Evolutionary conservation across 2,888 invertebrate genomes (phyloP).

Genomic region (Melieria omissa): DNA sequence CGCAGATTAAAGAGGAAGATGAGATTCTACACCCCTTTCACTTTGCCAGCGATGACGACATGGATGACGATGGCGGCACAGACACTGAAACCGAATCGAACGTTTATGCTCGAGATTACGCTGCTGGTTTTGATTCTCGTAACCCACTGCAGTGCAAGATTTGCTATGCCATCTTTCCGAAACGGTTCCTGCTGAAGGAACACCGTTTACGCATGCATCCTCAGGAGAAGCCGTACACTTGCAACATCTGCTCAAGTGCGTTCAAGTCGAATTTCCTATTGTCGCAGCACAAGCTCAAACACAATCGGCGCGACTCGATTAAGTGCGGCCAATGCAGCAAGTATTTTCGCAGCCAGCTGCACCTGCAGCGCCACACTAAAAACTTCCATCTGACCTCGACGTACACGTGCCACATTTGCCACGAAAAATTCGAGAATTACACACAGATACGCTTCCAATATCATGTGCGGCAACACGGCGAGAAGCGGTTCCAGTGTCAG

Average conservation of each 20-base stretch:
- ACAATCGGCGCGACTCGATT: slow-evolving; percentile 45
- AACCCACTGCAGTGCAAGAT: slow-evolving; percentile 44
- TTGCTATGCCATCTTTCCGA: slow-evolving; percentile 41
- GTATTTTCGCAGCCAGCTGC: slow-evolving; percentile 47
- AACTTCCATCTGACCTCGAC: slow-evolving; percentile 50
- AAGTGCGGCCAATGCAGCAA: slow-evolving; percentile 50
- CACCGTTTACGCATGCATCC: slow-evolving; percentile 44
- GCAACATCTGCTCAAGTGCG: slow-evolving; percentile 45
- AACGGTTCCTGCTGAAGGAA: slow-evolving; percentile 43
- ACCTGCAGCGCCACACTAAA: slow-evolving; percentile 48
- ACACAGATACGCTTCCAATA: slow-evolving; percentile 51
- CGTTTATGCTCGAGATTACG: too few relatives aligned
- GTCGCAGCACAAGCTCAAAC: slow-evolving; percentile 47
- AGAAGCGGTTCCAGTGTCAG: slow-evolving; percentile 50
- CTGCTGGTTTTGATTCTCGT: background rate
- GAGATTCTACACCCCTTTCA: slow-evolving; percentile 25
- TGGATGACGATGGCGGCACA: slow-evolving; percentile 9
- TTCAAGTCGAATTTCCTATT: slow-evolving; percentile 46
- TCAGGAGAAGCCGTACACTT: slow-evolving; percentile 45
- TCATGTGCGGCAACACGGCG: slow-evolving; percentile 50
- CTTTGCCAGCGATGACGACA: slow-evolving; percentile 34
- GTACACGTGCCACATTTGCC: slow-evolving; percentile 50
- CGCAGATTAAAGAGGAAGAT: slow-evolving; percentile 8
- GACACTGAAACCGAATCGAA: background rate
- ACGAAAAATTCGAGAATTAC: slow-evolving; percentile 49